A percentile compares a stretch with the other conserved stretches of the same genome.
phyloP scores from a whole-genome alignment of 2,113 vertebrate genomes.

The Corvus moneduloides region DNA sequence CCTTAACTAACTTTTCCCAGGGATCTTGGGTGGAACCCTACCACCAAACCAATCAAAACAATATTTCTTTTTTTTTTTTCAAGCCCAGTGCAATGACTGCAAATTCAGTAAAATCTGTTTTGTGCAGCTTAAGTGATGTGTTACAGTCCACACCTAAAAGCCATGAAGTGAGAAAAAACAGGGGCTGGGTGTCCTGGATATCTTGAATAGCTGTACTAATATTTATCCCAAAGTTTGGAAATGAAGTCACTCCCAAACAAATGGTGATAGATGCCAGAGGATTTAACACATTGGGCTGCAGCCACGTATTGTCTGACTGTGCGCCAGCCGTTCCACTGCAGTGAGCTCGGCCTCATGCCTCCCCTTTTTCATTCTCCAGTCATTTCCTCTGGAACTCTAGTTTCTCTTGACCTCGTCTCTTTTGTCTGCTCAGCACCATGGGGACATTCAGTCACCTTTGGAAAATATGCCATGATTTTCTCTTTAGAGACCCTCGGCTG shows the following conservation, averaged over 20 bases:
- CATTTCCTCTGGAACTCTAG: background rate
- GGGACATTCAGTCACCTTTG: background rate
- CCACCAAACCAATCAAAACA: slow-evolving; percentile 37
- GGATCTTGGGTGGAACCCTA: slow-evolving; percentile 26
- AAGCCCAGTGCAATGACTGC: background rate
- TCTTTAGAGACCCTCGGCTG: background rate
- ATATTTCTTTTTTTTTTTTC: background rate
- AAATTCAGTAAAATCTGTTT: slow-evolving; percentile 27
- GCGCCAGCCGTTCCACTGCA: background rate
- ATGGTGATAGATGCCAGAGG: slow-evolving; percentile 19
- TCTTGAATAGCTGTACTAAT: slow-evolving; percentile 4
- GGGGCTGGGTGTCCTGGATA: slow-evolving; percentile 21
- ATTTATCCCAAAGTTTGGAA: slow-evolving; percentile 35
- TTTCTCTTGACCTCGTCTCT: slow-evolving; percentile 12
- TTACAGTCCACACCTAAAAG: slow-evolving; percentile 50
- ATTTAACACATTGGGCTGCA: slow-evolving; percentile 18
- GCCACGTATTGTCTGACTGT: slow-evolving; percentile 8
- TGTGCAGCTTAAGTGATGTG: background rate
- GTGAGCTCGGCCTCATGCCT: background rate
- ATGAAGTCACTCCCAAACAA: slow-evolving; percentile 32
- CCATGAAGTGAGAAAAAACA: slow-evolving; percentile 25
- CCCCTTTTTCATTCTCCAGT: background rate
- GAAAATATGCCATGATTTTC: background rate
- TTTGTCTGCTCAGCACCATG: background rate
- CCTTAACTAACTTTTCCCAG: slow-evolving; percentile 40